Evolutionary conservation across 2,113 vertebrate species (phyloP), one percentile per base, ranked within the genome.

Genomic region (Alexandromys fortis): DNA sequence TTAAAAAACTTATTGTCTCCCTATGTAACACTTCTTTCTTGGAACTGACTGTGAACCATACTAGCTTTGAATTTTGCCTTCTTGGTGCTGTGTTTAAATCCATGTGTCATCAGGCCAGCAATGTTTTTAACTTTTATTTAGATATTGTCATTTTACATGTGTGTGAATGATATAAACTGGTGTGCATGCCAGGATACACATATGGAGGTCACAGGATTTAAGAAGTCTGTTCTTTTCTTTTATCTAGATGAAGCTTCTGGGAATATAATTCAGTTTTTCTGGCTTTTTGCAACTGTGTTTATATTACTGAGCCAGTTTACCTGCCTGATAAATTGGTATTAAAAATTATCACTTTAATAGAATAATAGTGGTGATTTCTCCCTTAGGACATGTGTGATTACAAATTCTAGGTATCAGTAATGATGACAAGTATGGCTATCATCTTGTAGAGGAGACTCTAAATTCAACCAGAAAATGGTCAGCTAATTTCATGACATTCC

Each of bases 211-310:
- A 45, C 7, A 30, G 3, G 58, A 30, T 26, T 65, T 65, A 35
- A 45, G 4, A 8, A 11, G 4, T 65, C 4, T 42, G 9, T 45
- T 45, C n/a, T 33, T 49, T 49, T 49, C 14, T 78, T 33, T 35
- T 9, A 17, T 7, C 10, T n/a, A 0, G 45, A 6, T 85, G 61
- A 45, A 28, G 7, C 0, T 19, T 45, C 61, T 21, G 42, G 4
- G 2, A 65, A 65, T 85, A 63, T 63, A 38, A 63, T 38, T 45
- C 24, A 65, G 8, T 42, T 19, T 65, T 26, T 30, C 26, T 65
- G 28, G 16, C 12, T 65, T 65, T 30, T 14, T 33, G 7, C 8
- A 30, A 65, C 38, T 45, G 4, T 26, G 7, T 85, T 85, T 65
- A 21, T 17, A 42, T 38, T 38, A 85, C 2, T 65, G 61, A 30